Evolutionary conservation across 2,888 invertebrate species (phyloP).

Genomic region (Lypha dubia): DNA sequence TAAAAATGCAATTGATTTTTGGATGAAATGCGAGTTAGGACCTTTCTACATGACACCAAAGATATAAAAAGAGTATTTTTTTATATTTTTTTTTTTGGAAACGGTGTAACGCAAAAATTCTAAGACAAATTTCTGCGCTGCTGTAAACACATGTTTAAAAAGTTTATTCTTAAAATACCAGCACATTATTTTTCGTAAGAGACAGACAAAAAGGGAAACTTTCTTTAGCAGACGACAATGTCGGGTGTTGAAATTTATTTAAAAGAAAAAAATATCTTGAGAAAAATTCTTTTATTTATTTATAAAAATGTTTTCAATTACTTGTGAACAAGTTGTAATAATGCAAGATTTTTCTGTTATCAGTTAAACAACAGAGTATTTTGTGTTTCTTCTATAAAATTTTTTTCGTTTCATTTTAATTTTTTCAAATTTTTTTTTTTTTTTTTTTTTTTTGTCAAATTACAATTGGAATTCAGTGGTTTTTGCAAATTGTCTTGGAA

Average conservation of each 20-base stretch:
- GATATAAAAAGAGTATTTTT: no score
- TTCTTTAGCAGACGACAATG: neutral
- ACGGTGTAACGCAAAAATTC: neutral
- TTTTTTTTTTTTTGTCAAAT: neutral
- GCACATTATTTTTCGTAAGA: neutral
- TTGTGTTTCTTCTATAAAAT: no score
- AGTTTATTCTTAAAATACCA: neutral
- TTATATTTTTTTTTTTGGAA: neutral
- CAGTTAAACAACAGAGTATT: neutral
- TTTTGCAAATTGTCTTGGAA: no score
- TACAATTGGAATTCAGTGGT: neutral
- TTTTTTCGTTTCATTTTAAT: no score
- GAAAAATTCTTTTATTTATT: neutral
- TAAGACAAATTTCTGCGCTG: neutral
- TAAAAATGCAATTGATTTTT: no score
- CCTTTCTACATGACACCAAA: no score
- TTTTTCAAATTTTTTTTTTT: no score
- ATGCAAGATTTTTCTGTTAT: neutral
- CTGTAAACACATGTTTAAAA: constrained; percentile 1
- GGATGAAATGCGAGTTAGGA: no score
- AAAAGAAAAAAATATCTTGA: neutral
- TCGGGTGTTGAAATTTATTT: neutral
- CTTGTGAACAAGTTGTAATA: neutral
- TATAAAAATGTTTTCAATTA: neutral
- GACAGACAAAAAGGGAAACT: neutral